These are phyloP conservation scores for Colius striatus DNA, from an alignment of 2,113 vertebrate genomes.

Conservation along the genomic window DNA sequence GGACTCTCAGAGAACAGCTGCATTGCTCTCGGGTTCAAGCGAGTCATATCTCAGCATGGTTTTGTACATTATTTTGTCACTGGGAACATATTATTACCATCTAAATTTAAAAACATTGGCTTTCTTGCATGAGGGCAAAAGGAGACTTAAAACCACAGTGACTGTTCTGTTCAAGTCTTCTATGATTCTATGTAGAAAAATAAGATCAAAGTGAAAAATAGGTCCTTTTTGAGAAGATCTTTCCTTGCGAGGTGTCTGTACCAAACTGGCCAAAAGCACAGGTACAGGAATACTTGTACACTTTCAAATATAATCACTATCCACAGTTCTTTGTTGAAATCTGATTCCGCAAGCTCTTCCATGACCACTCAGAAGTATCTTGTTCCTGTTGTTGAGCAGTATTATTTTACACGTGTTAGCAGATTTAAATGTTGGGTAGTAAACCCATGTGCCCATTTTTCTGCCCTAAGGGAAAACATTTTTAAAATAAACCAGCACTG, in stretches of 20 bases:
- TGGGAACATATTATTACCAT: conserved; percentile 45
- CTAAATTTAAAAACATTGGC: conserved; percentile 54
- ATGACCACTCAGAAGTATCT: neutral
- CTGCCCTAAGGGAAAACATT: neutral
- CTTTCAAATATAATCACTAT: neutral
- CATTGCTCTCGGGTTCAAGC: conserved; percentile 42
- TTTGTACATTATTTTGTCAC: conserved; percentile 36
- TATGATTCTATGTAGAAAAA: neutral
- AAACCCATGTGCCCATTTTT: neutral
- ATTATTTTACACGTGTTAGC: neutral
- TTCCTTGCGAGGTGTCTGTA: neutral
- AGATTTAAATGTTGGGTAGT: neutral
- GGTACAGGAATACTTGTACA: neutral
- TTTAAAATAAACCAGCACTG: neutral
- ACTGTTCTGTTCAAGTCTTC: neutral
- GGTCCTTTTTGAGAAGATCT: neutral
- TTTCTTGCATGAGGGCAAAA: neutral
- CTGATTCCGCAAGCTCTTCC: neutral
- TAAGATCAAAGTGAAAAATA: neutral
- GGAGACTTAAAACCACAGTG: conserved; percentile 33
- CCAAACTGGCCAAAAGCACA: neutral
- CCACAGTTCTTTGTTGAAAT: neutral
- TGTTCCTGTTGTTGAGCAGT: neutral
- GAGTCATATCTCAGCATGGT: neutral
- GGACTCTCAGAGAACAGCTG: conserved; percentile 43